Conservation (phyloP, 2,113 vertebrate species). For the Psilopogon haemacephalus region DNA sequence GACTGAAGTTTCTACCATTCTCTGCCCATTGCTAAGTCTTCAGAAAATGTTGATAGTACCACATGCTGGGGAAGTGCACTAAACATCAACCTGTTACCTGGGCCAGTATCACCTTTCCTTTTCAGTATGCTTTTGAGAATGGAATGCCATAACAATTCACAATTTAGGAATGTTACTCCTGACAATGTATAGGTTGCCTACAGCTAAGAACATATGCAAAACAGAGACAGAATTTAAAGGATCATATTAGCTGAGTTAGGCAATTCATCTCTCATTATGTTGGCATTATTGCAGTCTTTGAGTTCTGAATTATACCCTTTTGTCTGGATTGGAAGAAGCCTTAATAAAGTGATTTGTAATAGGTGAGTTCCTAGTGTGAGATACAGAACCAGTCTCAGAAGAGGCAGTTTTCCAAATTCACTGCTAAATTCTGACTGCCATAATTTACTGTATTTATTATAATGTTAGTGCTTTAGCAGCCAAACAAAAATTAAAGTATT, state of each 20-base stretch:
- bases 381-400: neutral
- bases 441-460: neutral
- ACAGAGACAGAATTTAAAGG: neutral
- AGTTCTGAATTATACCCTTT: neutral
- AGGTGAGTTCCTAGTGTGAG: neutral
- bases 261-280: neutral
- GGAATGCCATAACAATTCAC: neutral
- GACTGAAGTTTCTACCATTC: neutral
- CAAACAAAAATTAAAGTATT: neutral
- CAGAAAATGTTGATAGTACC: neutral
- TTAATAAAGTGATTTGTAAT: neutral
- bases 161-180: neutral
- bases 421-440: neutral
- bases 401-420: neutral
- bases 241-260: neutral
- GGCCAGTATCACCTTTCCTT: neutral
- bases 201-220: neutral
- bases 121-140: neutral
- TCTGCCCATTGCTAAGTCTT: neutral
- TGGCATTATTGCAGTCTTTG: neutral
- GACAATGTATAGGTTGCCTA: neutral
- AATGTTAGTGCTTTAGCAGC: neutral
- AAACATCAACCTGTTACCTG: neutral
- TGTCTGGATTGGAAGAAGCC: neutral
- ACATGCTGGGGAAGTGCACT: neutral